phyloP scores from a whole-genome alignment of 1,140 invertebrate species.

The Drosophila busckii region DNA sequence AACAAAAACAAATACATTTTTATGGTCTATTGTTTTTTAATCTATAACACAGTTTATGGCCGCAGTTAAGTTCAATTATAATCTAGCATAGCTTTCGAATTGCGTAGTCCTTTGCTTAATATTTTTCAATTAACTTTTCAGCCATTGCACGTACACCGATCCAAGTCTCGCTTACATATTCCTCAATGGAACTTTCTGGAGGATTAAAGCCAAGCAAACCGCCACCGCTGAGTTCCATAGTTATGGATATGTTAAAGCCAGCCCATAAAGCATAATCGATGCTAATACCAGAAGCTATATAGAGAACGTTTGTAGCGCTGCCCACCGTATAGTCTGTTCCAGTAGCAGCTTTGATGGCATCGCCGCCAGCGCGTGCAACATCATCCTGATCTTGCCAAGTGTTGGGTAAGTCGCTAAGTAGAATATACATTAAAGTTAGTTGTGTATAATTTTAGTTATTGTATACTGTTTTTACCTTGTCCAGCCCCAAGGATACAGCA shows the following conservation, averaged over 20 bases:
- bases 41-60: too few relatives aligned
- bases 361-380: slow-evolving; percentile 76
- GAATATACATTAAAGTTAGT: slow-evolving; percentile 19
- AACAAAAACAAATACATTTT: too few relatives aligned
- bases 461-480: slow-evolving; percentile 79
- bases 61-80: too few relatives aligned
- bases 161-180: slow-evolving; percentile 84
- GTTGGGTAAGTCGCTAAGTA: slow-evolving; percentile 60
- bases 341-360: slow-evolving; percentile 78
- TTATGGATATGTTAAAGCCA: slow-evolving; percentile 83
- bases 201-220: slow-evolving; percentile 83
- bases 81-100: too few relatives aligned
- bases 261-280: slow-evolving; percentile 84
- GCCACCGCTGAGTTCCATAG: slow-evolving; percentile 85
- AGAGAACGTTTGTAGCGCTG: slow-evolving; percentile 82
- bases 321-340: slow-evolving; percentile 82
- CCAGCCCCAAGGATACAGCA: slow-evolving; percentile 88
- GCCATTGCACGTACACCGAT: slow-evolving; percentile 81
- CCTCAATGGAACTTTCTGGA: slow-evolving; percentile 82
- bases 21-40: too few relatives aligned
- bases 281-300: slow-evolving; percentile 81
- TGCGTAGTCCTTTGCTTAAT: too few relatives aligned
- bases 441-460: background rate
- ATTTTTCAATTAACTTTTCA: slow-evolving; percentile 56
- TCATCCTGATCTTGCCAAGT: slow-evolving; percentile 76